phyloP scores from a whole-genome alignment of 2,113 vertebrate genomes.

The Brachyhypopomus gauderio region DNA sequence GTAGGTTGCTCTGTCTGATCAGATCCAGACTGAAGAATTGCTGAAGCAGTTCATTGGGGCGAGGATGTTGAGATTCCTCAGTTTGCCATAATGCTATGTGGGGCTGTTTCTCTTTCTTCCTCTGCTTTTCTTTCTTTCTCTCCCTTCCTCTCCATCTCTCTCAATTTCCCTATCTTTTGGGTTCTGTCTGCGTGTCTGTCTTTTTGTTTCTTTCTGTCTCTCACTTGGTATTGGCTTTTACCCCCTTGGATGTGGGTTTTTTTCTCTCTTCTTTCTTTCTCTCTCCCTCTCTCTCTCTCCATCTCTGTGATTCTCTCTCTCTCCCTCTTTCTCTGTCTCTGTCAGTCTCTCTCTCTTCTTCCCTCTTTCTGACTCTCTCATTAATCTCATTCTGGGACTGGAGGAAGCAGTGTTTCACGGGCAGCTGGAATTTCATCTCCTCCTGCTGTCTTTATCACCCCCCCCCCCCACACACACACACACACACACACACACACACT shows the following conservation, averaged over 20 bases:
- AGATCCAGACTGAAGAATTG: no score
- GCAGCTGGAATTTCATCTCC: constrained; percentile 62
- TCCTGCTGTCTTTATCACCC: constrained; percentile 49
- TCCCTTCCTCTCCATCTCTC: background rate
- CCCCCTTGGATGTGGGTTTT: no score
- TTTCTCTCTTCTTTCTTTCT: constrained; percentile 3
- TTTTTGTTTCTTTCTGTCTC: background rate
- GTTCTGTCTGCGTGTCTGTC: no score
- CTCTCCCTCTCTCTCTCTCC: constrained; percentile 22
- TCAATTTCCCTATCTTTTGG: constrained; percentile 34
- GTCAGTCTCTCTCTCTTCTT: constrained; percentile 39
- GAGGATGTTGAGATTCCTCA: no score
- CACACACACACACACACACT: background rate
- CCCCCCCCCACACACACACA: background rate
- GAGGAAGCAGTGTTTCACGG: constrained; percentile 51
- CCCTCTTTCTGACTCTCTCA: constrained; percentile 20
- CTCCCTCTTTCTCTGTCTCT: background rate
- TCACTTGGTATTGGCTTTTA: background rate
- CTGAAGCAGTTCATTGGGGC: no score
- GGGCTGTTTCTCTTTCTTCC: constrained; percentile 8
- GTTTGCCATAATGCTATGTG: no score
- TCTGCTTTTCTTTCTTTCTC: constrained; percentile 6
- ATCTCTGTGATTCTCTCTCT: background rate
- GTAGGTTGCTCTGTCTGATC: no score
- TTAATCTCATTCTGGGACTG: constrained; percentile 48